These are phyloP conservation scores for Drosophila neonasuta DNA, from an alignment of 2,888 invertebrate species.

Conservation along the genomic window DNA sequence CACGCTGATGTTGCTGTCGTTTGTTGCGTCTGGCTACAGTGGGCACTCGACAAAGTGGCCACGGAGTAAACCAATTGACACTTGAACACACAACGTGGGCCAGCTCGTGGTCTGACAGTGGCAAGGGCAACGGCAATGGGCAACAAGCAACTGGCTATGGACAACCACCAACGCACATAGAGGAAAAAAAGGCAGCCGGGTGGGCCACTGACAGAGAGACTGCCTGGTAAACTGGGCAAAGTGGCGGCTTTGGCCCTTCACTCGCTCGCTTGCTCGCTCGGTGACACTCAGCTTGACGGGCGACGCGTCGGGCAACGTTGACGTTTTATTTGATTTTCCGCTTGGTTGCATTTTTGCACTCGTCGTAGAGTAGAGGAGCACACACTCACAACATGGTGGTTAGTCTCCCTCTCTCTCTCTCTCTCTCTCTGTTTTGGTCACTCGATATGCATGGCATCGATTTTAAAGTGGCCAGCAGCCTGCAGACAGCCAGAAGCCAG, in stretches of 20 bases:
- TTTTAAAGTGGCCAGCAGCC: conserved; percentile 56
- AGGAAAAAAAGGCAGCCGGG: conserved; percentile 31
- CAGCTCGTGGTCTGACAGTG: conserved; percentile 8
- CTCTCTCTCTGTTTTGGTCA: conserved; percentile 31
- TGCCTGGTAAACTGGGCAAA: conserved; percentile 13
- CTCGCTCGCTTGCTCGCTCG: conserved; percentile 5
- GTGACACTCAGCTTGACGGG: conserved; percentile 49
- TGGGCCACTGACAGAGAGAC: conserved; percentile 37
- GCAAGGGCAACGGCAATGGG: conserved; percentile 14
- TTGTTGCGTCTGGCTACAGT: conserved; percentile 46
- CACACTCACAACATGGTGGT: neutral
- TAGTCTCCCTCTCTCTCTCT: neutral
- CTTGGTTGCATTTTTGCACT: conserved; percentile 69
- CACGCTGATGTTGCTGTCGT: conserved; percentile 12
- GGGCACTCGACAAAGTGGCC: conserved; percentile 68
- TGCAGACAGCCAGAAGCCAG: conserved; percentile 26
- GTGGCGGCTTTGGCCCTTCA: conserved; percentile 45
- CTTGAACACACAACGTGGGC: conserved; percentile 57
- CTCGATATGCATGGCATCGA: conserved; percentile 72
- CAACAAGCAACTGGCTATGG: conserved; percentile 4
- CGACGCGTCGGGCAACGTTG: conserved; percentile 52
- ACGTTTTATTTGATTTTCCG: conserved; percentile 79
- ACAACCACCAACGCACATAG: conserved; percentile 50
- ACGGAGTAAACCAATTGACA: conserved; percentile 71
- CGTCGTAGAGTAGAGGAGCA: conserved; percentile 25